Evolutionary conservation across 2,888 invertebrate genomes (phyloP), one percentile per base, ranked within the genome.

Genomic region (Xestia xanthographa): DNA sequence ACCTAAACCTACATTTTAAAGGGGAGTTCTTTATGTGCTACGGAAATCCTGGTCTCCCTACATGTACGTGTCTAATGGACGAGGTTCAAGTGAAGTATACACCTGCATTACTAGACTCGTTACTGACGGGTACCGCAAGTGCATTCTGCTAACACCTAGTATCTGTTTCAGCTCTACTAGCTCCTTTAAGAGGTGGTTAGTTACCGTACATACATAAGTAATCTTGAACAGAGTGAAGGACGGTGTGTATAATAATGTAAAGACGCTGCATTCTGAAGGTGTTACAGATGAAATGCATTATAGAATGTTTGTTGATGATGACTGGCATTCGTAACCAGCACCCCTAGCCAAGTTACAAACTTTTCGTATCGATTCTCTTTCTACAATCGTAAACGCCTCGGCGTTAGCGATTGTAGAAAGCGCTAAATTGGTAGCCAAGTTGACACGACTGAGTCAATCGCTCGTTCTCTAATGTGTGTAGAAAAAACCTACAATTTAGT

Each of bases 1-100:
- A 53, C n/a, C n/a, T 9, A n/a, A 53, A 11, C 11, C 53, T n/a
- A 53, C n/a, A 50, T 11, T 22, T 9, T 11, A 50, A 50, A 50
- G 9, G 3, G 2, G 4, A 3, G 4, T 45, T 17, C 5, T 26
- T 56, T 26, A 14, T 26, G 56, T 56, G 26, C 14, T 6, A 8
- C 2, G 0, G 4, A 56, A 66, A 80, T 48, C 50, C 66, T 79
- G 71, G 77, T 43, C 11, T 53, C 38, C 66, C 80, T 77, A 83
- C 72, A 50, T 22, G 80, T 83, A 85, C 83, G 75, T 85, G 82
- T 77, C 81, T 87, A 88, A 87, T 87, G 85, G 87, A 85, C 62
- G 72, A 72, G 75, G 75, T 86, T 72, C 66, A 69, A 71, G 79
- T 84, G 74, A 80, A 78, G 82, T 80, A 82, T 82, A 80, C 48